Conservation (phyloP, 2,797 vertebrate genomes). For the Fringilla coelebs region DNA sequence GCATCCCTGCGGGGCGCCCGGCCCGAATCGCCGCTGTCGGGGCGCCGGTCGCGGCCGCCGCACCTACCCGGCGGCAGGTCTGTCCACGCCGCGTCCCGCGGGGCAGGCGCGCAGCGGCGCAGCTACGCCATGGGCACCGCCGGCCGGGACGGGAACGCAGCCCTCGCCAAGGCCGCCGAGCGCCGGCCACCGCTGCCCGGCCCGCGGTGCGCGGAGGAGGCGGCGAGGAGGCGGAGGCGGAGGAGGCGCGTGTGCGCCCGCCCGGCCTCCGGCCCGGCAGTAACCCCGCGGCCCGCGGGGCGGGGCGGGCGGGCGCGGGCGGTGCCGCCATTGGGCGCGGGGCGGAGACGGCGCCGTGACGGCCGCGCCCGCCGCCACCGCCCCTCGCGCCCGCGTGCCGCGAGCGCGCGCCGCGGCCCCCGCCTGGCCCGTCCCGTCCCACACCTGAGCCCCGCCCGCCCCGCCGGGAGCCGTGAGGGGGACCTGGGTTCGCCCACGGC, state of each 20-base stretch:
- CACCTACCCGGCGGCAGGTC: not conserved
- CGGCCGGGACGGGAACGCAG: not conserved
- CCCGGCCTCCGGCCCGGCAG: slow-evolving; percentile 44
- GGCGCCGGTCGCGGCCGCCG: not conserved
- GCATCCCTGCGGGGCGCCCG: not conserved
- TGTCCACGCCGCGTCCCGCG: not conserved
- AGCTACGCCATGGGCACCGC: not conserved
- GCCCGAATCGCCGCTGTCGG: not conserved
- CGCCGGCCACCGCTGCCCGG: not conserved
- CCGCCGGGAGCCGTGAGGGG: not conserved
- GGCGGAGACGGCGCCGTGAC: slow-evolving; percentile 14
- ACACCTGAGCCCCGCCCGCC: not conserved
- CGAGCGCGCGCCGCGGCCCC: not conserved
- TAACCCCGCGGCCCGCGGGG: slow-evolving; percentile 43
- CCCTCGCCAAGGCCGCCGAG: not conserved
- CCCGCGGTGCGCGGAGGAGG: not conserved
- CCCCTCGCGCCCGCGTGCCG: not conserved
- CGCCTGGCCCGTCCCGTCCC: too few relatives aligned
- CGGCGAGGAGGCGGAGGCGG: not conserved
- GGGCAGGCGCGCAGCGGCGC: not conserved
- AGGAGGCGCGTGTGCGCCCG: slow-evolving; percentile 15
- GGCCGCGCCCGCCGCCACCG: not conserved
- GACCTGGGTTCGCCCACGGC: accelerated
- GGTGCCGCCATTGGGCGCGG: not conserved
- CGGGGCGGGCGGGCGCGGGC: not conserved